These are phyloP conservation scores for Gnatocerus cornutus DNA, from an alignment of 2,888 invertebrate genomes.

Conservation along the genomic window DNA sequence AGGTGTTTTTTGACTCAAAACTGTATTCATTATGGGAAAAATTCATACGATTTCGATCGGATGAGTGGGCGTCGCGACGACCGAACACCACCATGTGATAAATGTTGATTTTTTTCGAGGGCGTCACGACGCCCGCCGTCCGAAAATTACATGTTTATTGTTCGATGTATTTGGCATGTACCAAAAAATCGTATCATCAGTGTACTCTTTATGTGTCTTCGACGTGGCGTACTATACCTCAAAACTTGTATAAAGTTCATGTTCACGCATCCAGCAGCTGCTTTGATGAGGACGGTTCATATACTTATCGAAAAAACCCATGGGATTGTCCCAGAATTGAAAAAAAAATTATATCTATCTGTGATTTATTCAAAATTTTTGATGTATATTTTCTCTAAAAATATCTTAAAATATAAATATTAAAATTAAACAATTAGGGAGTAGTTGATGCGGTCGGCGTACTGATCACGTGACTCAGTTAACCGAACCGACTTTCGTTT, in stretches of 20 bases:
- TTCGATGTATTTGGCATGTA: constrained; percentile 67
- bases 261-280: constrained; percentile 64
- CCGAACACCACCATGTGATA: constrained; percentile 39
- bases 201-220: constrained; percentile 72
- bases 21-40: constrained; percentile 60
- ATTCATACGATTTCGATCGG: constrained; percentile 52
- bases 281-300: constrained; percentile 69
- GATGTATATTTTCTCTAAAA: constrained; percentile 77
- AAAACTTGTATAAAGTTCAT: constrained; percentile 68
- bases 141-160: constrained; percentile 61
- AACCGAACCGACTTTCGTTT: constrained; percentile 53
- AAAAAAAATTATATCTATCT: constrained; percentile 74
- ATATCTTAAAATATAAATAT: constrained; percentile 72
- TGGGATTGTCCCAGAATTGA: constrained; percentile 67
- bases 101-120: constrained; percentile 37
- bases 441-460: constrained; percentile 66
- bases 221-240: constrained; percentile 74
- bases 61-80: constrained; percentile 6
- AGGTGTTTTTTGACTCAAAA: constrained; percentile 66
- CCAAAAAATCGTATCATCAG: constrained; percentile 63
- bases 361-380: constrained; percentile 77
- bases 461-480: constrained; percentile 50
- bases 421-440: constrained; percentile 71
- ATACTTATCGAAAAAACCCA: constrained; percentile 64
- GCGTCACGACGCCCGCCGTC: constrained; percentile 10